Conservation (phyloP, 2,888 invertebrate genomes). For the Opisthograptis luteolata region DNA sequence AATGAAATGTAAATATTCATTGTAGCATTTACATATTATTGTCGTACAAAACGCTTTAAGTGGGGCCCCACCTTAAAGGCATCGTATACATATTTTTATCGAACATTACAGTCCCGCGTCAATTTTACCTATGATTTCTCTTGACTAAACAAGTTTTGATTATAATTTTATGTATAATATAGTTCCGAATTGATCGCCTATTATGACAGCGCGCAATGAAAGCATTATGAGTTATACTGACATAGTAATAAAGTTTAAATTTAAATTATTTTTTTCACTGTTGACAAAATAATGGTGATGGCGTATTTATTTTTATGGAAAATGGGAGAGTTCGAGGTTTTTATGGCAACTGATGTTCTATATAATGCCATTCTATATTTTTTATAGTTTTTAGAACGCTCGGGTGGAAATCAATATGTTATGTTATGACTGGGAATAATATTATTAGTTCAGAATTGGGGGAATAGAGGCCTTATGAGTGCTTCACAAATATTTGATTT, state of each 20-base stretch:
- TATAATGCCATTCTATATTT: slow-evolving; percentile 40
- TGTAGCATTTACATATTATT: slow-evolving; percentile 27
- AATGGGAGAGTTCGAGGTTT: slow-evolving; percentile 42
- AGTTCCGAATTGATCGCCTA: slow-evolving; percentile 51
- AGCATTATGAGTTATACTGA: slow-evolving; percentile 52
- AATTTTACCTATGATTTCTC: slow-evolving; percentile 44
- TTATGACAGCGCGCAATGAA: slow-evolving; percentile 56
- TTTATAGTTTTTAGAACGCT: slow-evolving; percentile 38
- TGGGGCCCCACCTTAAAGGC: slow-evolving; percentile 34
- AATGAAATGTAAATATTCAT: slow-evolving; percentile 31
- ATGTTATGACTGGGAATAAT: slow-evolving; percentile 29
- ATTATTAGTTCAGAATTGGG: slow-evolving; percentile 25
- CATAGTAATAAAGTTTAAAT: slow-evolving; percentile 51
- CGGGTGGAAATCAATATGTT: slow-evolving; percentile 44
- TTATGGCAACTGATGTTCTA: slow-evolving; percentile 48
- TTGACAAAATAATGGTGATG: slow-evolving; percentile 53
- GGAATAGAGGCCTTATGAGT: slow-evolving; percentile 27
- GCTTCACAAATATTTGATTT: slow-evolving; percentile 29
- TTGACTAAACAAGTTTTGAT: slow-evolving; percentile 50
- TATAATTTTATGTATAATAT: slow-evolving; percentile 56
- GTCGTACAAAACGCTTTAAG: slow-evolving; percentile 31
- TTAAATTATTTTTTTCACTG: slow-evolving; percentile 50
- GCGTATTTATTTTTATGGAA: slow-evolving; percentile 41
- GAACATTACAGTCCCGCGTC: slow-evolving; percentile 31
- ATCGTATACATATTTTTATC: slow-evolving; percentile 45